Conservation (phyloP, 64 coral and sea anemone genomes). For the Pocillopora damicornis region DNA sequence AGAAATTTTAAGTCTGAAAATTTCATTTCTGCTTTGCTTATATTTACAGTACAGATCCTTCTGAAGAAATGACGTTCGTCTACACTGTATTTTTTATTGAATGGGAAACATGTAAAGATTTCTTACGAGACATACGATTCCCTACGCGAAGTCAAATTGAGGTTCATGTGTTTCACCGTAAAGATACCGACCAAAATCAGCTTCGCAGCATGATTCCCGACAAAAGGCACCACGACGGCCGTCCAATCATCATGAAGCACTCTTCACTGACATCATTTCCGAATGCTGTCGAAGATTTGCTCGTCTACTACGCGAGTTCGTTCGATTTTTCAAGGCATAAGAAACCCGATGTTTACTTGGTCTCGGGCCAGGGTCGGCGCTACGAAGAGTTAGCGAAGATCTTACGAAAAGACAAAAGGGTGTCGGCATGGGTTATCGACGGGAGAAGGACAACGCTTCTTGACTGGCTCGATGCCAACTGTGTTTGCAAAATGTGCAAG, state of each 20-base stretch:
- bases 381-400: slow-evolving; percentile 89
- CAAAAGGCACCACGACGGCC: slow-evolving; percentile 50
- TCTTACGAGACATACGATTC: slow-evolving; percentile 60
- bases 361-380: slow-evolving; percentile 68
- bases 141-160: slow-evolving; percentile 65
- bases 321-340: slow-evolving; percentile 79
- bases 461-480: slow-evolving; percentile 65
- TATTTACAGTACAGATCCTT: no score
- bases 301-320: slow-evolving; percentile 63
- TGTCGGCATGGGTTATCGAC: slow-evolving; percentile 76
- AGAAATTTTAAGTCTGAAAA: no score
- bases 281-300: slow-evolving; percentile 70
- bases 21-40: no score
- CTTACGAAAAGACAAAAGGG: slow-evolving; percentile 64
- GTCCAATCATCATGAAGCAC: slow-evolving; percentile 54
- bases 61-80: slow-evolving; percentile 36
- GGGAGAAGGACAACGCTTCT: slow-evolving; percentile 50
- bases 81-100: slow-evolving; percentile 81
- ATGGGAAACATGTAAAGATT: slow-evolving; percentile 64
- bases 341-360: slow-evolving; percentile 78
- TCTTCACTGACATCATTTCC: slow-evolving; percentile 59
- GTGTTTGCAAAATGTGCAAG: slow-evolving; percentile 68
- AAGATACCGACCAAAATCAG: slow-evolving; percentile 62
- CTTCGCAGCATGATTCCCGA: slow-evolving; percentile 46
- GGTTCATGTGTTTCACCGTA: slow-evolving; percentile 76